phyloP scores from a whole-genome alignment of 2,797 vertebrate genomes.

The Pteropus rufus region DNA sequence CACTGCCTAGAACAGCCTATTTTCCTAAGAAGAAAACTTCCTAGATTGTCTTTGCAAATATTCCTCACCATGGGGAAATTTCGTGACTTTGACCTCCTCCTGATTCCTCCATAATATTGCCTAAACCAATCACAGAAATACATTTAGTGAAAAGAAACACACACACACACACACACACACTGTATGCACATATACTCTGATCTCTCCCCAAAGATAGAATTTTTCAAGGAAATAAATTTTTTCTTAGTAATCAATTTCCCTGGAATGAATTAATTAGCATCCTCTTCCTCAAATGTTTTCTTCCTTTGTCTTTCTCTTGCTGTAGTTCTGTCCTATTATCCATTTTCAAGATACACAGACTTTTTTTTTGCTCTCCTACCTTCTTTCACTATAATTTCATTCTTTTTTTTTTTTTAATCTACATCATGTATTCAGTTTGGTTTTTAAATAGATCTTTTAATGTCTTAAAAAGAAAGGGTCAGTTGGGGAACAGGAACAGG shows the following conservation, averaged over 20 bases:
- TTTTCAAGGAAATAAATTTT: conserved; percentile 12
- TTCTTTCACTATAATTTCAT: conserved; percentile 37
- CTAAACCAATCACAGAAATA: neutral
- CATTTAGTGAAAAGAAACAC: neutral
- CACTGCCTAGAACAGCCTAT: neutral
- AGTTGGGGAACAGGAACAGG: conserved; percentile 44
- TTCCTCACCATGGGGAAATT: neutral
- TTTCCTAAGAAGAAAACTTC: conserved; percentile 33
- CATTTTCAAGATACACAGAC: neutral
- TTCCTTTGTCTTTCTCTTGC: conserved; percentile 25
- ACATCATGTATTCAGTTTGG: conserved; percentile 20
- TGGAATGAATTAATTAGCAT: conserved; percentile 17
- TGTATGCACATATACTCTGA: neutral
- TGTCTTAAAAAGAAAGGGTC: conserved; percentile 56
- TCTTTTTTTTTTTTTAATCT: conserved; percentile 49
- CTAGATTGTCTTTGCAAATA: neutral
- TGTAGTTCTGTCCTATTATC: neutral
- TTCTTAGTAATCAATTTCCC: conserved; percentile 34
- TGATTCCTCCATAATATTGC: neutral
- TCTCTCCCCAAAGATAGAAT: neutral
- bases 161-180: neutral
- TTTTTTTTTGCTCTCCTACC: conserved; percentile 35
- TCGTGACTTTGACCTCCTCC: neutral
- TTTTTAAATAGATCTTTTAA: conserved; percentile 54
- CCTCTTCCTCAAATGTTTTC: conserved; percentile 11